Evolutionary conservation across 2,797 vertebrate species (phyloP), one percentile per base, ranked within the genome.

Genomic region (Ctenosaura bakeri): DNA sequence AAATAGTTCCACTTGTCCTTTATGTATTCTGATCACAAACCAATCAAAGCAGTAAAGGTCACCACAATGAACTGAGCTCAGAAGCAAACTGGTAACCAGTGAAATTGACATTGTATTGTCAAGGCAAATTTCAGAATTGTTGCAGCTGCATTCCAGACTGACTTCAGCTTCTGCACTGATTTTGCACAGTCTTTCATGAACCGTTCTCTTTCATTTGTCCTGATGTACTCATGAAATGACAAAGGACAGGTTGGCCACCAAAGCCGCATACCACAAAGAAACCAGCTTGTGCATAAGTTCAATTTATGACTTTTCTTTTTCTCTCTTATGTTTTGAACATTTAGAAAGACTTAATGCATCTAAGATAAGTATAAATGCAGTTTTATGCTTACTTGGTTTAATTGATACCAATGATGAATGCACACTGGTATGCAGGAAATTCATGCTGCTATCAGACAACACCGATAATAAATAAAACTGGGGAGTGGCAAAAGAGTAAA

Each of bases 381-480:
- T 66, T 79, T 52, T 42, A 77, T 78, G 13, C 50, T 46, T 50
- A 46, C 79, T 79, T 59, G 9, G 26, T 24, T 71, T 50, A 71
- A 74, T 12, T 77, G 38, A 77, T 26, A 46, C 13, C n/a, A 62
- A 46, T 42, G 38, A 50, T 78, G 42, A 78, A 46, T 50, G 74
- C 42, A 29, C 42, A 50, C 12, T 29, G 42, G 76, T 12, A 14
- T 13, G 38, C 12, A 89, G 73, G 59, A 50, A 78, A 35, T 71
- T 38, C 29, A 62, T 46, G 69, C 32, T 86, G 35, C 46, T 81
- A 35, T 81, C 64, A 86, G 3, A 42, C 38, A 62, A 10, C 3
- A 38, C 24, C 71, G 38, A 80, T 46, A 87, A 66, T 77, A 50
- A 76, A 83, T 83, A 64, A 83, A 82, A 83, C 73, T 56, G 84